Evolutionary conservation across 2,113 vertebrate genomes (phyloP), one percentile per base, ranked within the genome.

Genomic region (Smithornis capensis): DNA sequence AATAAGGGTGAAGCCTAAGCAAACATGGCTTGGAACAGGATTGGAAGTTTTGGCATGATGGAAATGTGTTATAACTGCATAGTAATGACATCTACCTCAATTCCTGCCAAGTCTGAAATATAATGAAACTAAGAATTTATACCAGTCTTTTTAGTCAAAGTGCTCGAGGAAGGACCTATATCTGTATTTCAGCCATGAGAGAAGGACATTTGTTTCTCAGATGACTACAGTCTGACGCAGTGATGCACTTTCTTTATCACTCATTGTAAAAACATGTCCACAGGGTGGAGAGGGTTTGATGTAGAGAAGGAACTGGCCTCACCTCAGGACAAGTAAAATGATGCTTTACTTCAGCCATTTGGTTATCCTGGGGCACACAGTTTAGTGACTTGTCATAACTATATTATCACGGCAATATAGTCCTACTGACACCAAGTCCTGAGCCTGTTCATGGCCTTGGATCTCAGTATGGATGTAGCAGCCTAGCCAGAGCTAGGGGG

Each of bases 51-150:
- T 3, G 33, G 28, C 44, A 33, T 1, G 2, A 22, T 21, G 23
- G 19, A 64, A 50, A 29, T 40, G 6, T 24, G 9, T 27, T 69
- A 15, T 49, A 38, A 47, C n/a, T 71, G 52, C 0, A 0, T 53
- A 53, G 47, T 71, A 60, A 49, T 49, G 23, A 15, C 27, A 40
- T 19, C 49, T 50, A 14, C 10, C 31, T 33, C 21, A 42, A 15
- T 21, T 38, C 17, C 33, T 60, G 10, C 28, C 29, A 47, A 63
- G 16, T n/a, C 14, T 50, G 73, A 87, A 63, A 47, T 47, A 19
- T 5, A 49, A 47, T 35, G n/a, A 76, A 59, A 15, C 37, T 44
- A 62, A 60, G 28, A 68, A 44, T 56, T 71, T 71, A 35, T 29
- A 35, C 29, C 10, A 14, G 18, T 8, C 2, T 49, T 86, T 65